These are phyloP conservation scores for Melanaphis sacchari DNA, from an alignment of 1,140 invertebrate genomes.

Conservation along the genomic window DNA sequence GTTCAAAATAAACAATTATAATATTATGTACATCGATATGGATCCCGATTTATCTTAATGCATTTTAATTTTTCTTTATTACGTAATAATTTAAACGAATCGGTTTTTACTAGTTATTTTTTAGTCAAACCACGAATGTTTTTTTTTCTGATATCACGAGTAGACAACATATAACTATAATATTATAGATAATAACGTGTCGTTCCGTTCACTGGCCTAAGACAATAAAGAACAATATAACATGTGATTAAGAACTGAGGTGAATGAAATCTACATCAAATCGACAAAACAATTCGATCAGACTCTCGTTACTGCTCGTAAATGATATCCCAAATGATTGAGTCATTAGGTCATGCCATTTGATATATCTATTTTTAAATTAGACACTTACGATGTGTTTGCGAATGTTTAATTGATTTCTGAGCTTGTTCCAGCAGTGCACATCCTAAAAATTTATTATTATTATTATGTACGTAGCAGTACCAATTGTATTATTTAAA, in stretches of 20 bases:
- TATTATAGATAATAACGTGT: neutral
- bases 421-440: neutral
- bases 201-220: constrained; percentile 10
- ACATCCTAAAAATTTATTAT: neutral
- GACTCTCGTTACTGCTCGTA: neutral
- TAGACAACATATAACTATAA: neutral
- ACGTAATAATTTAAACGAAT: neutral
- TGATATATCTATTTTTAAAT: constrained; percentile 9
- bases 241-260: neutral
- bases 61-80: neutral
- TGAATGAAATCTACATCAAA: neutral
- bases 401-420: neutral
- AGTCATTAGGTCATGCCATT: neutral
- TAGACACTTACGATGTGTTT: neutral
- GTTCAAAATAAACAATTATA: neutral
- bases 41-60: neutral
- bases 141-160: neutral
- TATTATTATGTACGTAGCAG: neutral
- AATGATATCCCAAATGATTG: neutral
- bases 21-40: neutral
- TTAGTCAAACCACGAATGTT: neutral
- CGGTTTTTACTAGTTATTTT: neutral
- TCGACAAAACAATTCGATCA: neutral
- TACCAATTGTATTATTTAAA: neutral
- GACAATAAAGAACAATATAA: neutral